Conservation (phyloP, 2,113 vertebrate species). For the Poecile atricapillus region DNA sequence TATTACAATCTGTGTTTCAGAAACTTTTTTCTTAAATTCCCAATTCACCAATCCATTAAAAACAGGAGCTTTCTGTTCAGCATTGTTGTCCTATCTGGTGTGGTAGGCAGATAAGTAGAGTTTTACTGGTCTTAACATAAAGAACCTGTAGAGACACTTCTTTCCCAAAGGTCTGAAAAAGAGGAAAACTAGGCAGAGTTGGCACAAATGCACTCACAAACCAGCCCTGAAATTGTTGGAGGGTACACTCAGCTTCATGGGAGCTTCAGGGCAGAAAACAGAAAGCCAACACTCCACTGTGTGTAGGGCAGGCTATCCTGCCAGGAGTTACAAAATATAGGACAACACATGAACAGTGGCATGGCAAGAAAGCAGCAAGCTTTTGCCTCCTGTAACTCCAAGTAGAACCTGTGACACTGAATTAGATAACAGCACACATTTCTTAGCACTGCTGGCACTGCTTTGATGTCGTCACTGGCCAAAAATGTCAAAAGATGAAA, state of each 20-base stretch:
- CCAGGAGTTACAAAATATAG: neutral
- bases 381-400: neutral
- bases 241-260: accelerated
- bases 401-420: neutral
- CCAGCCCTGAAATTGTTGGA: accelerated
- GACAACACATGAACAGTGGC: accelerated
- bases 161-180: neutral
- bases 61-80: neutral
- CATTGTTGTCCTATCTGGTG: accelerated
- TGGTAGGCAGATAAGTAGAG: neutral
- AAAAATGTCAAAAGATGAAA: neutral
- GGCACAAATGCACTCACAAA: neutral
- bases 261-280: neutral
- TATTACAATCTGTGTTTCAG: neutral
- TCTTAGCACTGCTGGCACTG: neutral
- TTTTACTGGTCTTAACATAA: neutral
- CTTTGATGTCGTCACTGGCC: neutral
- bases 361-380: neutral
- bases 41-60: neutral
- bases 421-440: neutral
- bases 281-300: too few species aligned
- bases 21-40: neutral
- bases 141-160: neutral
- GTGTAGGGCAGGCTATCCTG: too few species aligned
- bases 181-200: neutral